Evolutionary conservation across 2,113 vertebrate genomes (phyloP).

Genomic region (Illadopsis cleaveri): DNA sequence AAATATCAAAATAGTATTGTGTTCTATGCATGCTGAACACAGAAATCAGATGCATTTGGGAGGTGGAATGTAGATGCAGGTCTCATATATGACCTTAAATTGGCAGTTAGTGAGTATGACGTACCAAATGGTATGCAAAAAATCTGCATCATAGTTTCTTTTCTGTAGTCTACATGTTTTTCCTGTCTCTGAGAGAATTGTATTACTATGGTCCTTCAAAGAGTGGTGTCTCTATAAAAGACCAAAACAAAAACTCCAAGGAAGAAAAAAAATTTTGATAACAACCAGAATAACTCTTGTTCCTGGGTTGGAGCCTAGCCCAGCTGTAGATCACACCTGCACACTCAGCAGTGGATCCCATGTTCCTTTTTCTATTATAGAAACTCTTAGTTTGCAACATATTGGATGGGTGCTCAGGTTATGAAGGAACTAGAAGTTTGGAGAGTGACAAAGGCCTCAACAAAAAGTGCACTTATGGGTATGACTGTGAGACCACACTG

Average conservation of each 20-base stretch:
- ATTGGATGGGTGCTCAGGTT: accelerated
- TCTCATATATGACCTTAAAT: not conserved
- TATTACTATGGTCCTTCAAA: not conserved
- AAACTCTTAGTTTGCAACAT: not conserved
- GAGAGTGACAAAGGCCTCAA: not conserved
- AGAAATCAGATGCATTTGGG: not conserved
- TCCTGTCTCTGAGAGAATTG: not conserved
- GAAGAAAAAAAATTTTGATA: not conserved
- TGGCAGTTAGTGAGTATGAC: not conserved
- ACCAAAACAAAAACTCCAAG: not conserved
- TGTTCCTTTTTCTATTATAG: not conserved
- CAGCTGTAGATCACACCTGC: not conserved
- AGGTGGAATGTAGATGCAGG: not conserved
- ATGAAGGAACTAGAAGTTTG: not conserved
- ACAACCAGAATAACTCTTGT: not conserved
- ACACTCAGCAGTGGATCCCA: not conserved
- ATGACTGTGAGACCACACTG: not conserved
- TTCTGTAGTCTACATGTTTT: not conserved
- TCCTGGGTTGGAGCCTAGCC: not conserved
- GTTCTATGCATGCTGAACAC: not conserved
- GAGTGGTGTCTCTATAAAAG: not conserved
- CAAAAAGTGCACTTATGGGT: not conserved
- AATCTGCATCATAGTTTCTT: not conserved
- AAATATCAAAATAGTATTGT: not conserved
- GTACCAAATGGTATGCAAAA: not conserved